A percentile compares a stretch with the other conserved stretches of the same genome.
Conservation (phyloP, 2,797 vertebrate species). For the Crocidura indochinensis region DNA sequence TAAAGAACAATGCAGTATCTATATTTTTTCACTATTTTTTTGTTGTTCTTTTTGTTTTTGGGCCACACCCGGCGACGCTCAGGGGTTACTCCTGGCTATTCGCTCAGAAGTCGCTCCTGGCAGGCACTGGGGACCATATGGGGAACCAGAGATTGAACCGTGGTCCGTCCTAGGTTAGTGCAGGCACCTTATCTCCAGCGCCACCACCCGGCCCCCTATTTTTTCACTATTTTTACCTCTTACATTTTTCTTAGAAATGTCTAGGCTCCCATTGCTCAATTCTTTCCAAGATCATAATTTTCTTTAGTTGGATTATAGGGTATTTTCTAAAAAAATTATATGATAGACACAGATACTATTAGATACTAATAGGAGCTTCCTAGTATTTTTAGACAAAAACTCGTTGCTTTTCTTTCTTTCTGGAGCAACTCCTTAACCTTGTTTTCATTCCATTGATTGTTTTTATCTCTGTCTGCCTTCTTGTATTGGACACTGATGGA, state of each 20-base stretch:
- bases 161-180: no score
- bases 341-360: conserved; percentile 49
- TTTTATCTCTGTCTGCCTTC: conserved; percentile 63
- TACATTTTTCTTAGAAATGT: conserved; percentile 58
- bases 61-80: no score
- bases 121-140: no score
- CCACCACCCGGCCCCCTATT: no score
- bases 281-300: conserved; percentile 61
- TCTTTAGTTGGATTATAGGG: conserved; percentile 76
- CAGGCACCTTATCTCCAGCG: no score
- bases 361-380: conserved; percentile 70
- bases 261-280: conserved; percentile 33
- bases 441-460: conserved; percentile 16
- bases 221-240: no score
- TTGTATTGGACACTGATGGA: conserved; percentile 21
- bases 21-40: neutral
- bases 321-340: conserved; percentile 77
- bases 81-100: no score
- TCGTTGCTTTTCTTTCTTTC: conserved; percentile 35
- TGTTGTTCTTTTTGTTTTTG: no score
- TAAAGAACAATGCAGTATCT: neutral
- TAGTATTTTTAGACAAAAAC: conserved; percentile 75
- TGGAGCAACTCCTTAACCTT: conserved; percentile 64
- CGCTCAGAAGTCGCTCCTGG: no score
- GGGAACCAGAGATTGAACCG: no score